phyloP scores from a whole-genome alignment of 2,113 vertebrate species.

The Lepus timidus region DNA sequence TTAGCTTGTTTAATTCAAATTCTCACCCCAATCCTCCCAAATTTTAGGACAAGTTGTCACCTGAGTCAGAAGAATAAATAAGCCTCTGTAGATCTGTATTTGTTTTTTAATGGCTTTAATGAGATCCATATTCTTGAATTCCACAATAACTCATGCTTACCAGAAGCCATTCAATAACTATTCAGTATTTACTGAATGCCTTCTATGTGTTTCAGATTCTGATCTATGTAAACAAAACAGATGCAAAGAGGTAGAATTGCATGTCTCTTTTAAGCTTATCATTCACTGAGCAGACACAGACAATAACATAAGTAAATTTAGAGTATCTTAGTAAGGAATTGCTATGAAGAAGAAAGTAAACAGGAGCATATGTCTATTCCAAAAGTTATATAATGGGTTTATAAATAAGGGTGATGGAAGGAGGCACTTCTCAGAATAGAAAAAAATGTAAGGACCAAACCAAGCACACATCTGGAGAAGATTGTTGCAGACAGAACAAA shows the following conservation, averaged over 20 bases:
- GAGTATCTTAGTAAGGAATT: background rate
- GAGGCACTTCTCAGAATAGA: background rate
- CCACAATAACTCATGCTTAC: background rate
- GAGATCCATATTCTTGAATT: background rate
- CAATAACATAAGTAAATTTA: background rate
- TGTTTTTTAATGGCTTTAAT: background rate
- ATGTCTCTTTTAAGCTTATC: background rate
- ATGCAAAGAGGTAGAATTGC: background rate
- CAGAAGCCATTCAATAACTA: slow-evolving; percentile 17
- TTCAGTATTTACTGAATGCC: background rate
- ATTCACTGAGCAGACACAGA: background rate
- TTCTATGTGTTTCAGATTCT: background rate
- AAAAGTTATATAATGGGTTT: background rate
- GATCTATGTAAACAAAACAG: background rate
- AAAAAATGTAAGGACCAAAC: background rate
- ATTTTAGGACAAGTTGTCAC: background rate
- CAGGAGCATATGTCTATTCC: background rate
- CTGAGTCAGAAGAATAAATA: background rate
- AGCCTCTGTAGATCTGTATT: background rate
- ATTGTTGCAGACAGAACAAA: background rate
- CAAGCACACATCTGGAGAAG: background rate
- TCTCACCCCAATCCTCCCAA: background rate
- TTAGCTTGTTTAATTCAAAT: background rate
- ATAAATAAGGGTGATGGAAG: slow-evolving; percentile 2
- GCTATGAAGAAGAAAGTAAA: background rate